Conservation (phyloP, 2,888 invertebrate species). For the Netelia inedita region DNA sequence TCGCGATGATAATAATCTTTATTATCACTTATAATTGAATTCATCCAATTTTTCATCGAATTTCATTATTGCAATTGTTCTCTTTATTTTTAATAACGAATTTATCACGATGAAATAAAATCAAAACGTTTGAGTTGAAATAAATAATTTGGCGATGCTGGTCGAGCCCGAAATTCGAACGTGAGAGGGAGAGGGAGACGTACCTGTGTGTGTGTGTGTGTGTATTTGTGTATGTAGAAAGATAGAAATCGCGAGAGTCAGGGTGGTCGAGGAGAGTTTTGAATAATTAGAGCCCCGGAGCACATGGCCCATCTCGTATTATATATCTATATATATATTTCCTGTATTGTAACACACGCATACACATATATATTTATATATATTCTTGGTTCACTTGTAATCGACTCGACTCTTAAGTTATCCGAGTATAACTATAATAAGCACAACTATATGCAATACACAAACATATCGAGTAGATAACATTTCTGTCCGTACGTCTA, state of each 20-base stretch:
- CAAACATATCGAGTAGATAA: constrained; percentile 20
- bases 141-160: not conserved
- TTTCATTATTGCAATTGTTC: not conserved
- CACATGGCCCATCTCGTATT: constrained; percentile 59
- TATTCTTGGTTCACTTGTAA: constrained; percentile 32
- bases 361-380: not conserved
- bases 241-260: constrained; percentile 50
- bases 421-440: not conserved
- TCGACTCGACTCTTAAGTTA: constrained; percentile 25
- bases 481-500: not conserved
- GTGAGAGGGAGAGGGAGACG: not conserved
- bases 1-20: not conserved
- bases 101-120: no score
- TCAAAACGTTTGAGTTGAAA: no score
- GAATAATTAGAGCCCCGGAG: constrained; percentile 60
- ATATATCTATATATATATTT: not conserved
- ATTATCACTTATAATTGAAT: no score
- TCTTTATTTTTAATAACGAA: not conserved
- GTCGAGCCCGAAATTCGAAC: not conserved
- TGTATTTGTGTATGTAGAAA: constrained; percentile 1
- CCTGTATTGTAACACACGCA: not conserved
- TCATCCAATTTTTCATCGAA: not conserved
- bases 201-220: not conserved
- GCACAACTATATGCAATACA: not conserved
- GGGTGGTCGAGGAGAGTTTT: constrained; percentile 46